Evolutionary conservation across 2,113 vertebrate genomes (phyloP).

Genomic region (Lycocorax pyrrhopterus): DNA sequence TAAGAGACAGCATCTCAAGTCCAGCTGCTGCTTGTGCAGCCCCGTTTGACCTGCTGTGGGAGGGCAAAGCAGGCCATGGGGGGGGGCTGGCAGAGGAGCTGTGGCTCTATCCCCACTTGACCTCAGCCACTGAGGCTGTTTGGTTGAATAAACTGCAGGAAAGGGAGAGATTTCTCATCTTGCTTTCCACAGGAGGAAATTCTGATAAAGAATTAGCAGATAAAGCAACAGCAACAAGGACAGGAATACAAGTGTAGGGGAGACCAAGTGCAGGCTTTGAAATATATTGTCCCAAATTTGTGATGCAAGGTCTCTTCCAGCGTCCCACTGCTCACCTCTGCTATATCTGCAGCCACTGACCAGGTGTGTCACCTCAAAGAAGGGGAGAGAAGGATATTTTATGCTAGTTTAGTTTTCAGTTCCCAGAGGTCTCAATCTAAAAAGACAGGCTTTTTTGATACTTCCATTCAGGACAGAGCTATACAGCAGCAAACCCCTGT

Average conservation of each 20-base stretch:
- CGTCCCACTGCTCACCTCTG: accelerated
- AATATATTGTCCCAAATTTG: neutral
- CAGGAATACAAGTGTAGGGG: neutral
- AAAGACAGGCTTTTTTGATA: neutral
- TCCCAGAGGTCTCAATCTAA: neutral
- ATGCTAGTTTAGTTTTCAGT: neutral
- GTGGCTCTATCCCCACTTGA: neutral
- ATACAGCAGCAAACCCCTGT: neutral
- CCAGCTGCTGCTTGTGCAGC: neutral
- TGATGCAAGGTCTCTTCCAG: neutral
- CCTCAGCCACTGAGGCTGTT: neutral
- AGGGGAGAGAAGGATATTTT: neutral
- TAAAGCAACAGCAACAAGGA: neutral
- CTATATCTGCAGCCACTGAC: neutral
- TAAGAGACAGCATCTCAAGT: neutral
- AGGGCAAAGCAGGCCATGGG: neutral
- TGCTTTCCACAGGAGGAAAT: neutral
- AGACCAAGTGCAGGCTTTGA: neutral
- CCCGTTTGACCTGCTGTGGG: neutral
- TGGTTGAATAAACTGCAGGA: neutral
- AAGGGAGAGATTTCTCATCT: neutral
- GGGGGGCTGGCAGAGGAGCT: neutral
- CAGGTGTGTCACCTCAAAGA: neutral
- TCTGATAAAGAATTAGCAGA: neutral
- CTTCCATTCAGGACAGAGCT: neutral